Percentiles rank a stretch among this genome's conserved stretches.
Conservation (phyloP, 2,113 vertebrate species). For the Neodontobutis hainanensis region DNA sequence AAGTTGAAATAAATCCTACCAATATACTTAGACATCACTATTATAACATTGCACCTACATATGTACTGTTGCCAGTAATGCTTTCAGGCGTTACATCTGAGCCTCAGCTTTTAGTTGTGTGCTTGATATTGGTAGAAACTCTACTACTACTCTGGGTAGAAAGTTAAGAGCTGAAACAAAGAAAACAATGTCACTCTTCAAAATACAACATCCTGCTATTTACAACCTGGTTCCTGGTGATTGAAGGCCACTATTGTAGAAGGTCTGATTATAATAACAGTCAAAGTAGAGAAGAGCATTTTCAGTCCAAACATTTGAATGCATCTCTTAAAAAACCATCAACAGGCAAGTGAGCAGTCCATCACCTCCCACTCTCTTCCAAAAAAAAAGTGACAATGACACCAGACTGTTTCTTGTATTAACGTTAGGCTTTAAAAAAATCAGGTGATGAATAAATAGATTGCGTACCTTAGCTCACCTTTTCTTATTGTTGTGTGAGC, state of each 20-base stretch:
- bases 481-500: conserved; percentile 8
- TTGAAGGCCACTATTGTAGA: background rate
- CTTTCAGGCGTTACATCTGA: too few relatives aligned
- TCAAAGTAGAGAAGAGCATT: too few relatives aligned
- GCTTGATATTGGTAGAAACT: background rate
- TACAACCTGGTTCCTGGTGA: background rate
- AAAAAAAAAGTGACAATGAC: too few relatives aligned
- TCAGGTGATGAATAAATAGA: conserved; percentile 24
- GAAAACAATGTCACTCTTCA: background rate
- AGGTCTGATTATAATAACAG: too few relatives aligned
- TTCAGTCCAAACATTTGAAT: too few relatives aligned
- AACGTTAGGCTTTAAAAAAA: conserved; percentile 23
- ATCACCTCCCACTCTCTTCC: too few relatives aligned
- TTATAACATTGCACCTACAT: too few relatives aligned
- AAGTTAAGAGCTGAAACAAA: background rate
- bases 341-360: too few relatives aligned
- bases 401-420: conserved; percentile 15
- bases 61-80: too few relatives aligned
- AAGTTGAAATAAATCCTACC: background rate
- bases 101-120: background rate
- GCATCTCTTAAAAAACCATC: too few relatives aligned
- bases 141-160: background rate
- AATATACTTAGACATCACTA: background rate
- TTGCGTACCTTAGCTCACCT: conserved; percentile 4
- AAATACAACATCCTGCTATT: background rate